Percentiles rank a stretch among this genome's conserved stretches.
phyloP scores from a whole-genome alignment of 2,113 vertebrate genomes.

The Oryzias curvinotus region DNA sequence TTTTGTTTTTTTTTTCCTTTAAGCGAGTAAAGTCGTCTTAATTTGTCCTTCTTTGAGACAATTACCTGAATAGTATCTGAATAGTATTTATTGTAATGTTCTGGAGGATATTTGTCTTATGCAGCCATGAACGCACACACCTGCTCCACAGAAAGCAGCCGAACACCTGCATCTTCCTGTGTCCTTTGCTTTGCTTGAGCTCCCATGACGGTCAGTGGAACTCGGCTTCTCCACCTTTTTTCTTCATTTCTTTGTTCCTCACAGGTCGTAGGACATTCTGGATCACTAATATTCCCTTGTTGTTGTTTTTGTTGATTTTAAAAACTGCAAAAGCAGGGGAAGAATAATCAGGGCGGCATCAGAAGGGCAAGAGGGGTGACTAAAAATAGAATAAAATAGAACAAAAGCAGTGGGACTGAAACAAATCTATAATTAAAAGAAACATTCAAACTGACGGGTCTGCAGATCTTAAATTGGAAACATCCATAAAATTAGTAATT shows the following conservation, averaged over 20 bases:
- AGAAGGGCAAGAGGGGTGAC: conserved; percentile 51
- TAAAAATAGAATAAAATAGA: conserved; percentile 32
- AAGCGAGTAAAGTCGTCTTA: too few relatives aligned
- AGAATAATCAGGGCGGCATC: conserved; percentile 75
- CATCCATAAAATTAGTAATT: not conserved
- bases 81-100: conserved; percentile 63
- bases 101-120: conserved; percentile 45
- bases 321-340: conserved; percentile 72
- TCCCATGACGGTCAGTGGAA: conserved; percentile 44
- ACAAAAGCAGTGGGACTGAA: conserved; percentile 37
- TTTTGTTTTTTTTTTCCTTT: not conserved
- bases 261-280: conserved; percentile 65
- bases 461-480: not conserved
- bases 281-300: conserved; percentile 58
- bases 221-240: conserved; percentile 39
- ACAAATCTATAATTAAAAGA: conserved; percentile 45
- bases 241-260: conserved; percentile 62
- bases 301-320: conserved; percentile 73
- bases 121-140: conserved; percentile 46
- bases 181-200: conserved; percentile 57
- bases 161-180: conserved; percentile 73
- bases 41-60: conserved; percentile 65
- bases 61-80: conserved; percentile 56
- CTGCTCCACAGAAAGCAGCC: conserved; percentile 64
- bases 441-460: not conserved